phyloP scores from a whole-genome alignment of 1,140 invertebrate genomes.

The Drosophila neocordata region DNA sequence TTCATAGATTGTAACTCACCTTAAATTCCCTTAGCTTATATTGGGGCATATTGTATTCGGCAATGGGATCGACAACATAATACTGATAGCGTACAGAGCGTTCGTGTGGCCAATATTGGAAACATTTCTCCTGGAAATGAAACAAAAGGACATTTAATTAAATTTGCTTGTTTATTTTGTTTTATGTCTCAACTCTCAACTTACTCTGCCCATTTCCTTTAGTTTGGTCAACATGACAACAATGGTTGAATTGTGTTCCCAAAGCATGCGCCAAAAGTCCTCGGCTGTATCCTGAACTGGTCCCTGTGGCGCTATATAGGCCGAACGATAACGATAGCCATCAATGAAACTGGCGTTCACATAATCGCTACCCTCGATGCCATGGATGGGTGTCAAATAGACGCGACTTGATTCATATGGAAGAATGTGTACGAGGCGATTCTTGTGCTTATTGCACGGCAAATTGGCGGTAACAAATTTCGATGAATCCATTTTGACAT shows the following conservation, averaged over 20 bases:
- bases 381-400: conserved; percentile 94
- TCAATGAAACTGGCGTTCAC: conserved; percentile 99
- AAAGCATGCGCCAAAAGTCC: conserved; percentile 99
- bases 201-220: conserved; percentile 97
- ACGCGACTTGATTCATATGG: conserved; percentile 98
- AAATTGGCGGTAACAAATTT: conserved; percentile 98
- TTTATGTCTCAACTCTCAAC: not conserved
- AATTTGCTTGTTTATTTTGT: not conserved
- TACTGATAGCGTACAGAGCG: conserved; percentile 97
- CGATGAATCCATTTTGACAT: conserved; percentile 96
- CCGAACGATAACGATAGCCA: conserved; percentile 94
- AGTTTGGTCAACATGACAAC: conserved; percentile 99
- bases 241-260: conserved; percentile 99
- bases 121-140: conserved; percentile 94
- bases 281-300: conserved; percentile 97
- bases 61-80: conserved; percentile 99
- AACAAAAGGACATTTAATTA: not conserved
- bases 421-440: conserved; percentile 97
- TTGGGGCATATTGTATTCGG: conserved; percentile 99
- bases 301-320: conserved; percentile 99
- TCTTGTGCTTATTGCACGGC: conserved; percentile 99
- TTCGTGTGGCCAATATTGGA: conserved; percentile 99
- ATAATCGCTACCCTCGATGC: conserved; percentile 98
- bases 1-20: conserved; percentile 81
- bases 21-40: conserved; percentile 99